These are phyloP conservation scores for Ceramica pisi DNA, from an alignment of 2,888 invertebrate genomes.

Conservation along the genomic window DNA sequence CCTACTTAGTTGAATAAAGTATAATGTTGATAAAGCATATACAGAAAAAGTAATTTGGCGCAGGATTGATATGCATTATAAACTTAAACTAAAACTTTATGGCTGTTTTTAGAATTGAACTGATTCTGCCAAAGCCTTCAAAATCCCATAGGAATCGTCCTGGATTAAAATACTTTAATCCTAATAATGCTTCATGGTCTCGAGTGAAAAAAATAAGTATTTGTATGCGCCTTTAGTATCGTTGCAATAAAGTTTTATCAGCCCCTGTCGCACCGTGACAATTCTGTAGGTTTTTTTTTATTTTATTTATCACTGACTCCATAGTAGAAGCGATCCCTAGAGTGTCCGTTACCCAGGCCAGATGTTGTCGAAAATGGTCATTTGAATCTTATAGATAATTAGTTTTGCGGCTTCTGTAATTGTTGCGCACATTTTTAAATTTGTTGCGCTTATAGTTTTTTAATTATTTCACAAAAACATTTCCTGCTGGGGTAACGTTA, in stretches of 20 bases:
- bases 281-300: slow-evolving; percentile 39
- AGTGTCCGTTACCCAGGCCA: no score
- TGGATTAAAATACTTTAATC: slow-evolving; percentile 5
- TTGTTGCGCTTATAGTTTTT: no score
- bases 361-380: no score
- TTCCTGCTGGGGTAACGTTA: no score
- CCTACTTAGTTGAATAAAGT: not conserved
- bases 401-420: no score
- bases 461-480: no score
- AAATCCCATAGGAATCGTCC: slow-evolving; percentile 10
- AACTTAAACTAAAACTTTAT: no score
- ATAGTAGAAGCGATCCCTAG: slow-evolving; percentile 48
- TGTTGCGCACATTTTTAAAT: no score
- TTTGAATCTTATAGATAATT: no score
- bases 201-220: slow-evolving; percentile 12
- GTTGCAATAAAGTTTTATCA: slow-evolving; percentile 47
- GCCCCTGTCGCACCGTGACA: slow-evolving; percentile 35
- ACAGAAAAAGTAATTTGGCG: no score
- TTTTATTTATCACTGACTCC: slow-evolving; percentile 45
- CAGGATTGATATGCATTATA: no score
- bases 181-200: not conserved
- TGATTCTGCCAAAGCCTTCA: not conserved
- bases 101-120: not conserved
- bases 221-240: slow-evolving; percentile 24
- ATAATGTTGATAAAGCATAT: not conserved